phyloP scores from a whole-genome alignment of 1,140 invertebrate species.

The Pentalonia nigronervosa region DNA sequence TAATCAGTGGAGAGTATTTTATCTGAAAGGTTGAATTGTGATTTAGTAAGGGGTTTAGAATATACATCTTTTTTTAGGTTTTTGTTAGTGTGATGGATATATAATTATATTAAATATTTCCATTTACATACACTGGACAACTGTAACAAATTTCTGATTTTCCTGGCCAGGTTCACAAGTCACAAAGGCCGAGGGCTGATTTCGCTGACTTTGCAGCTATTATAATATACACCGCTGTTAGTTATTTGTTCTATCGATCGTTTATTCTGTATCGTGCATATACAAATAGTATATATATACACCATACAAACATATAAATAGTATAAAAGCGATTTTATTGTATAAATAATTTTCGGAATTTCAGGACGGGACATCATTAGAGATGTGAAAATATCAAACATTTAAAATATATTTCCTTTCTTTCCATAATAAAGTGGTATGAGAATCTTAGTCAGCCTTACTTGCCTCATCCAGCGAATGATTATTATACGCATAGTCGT shows the following conservation, averaged over 20 bases:
- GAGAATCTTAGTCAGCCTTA: neutral
- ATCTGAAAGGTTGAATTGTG: neutral
- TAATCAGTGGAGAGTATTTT: too few species aligned
- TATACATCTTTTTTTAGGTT: neutral
- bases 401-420: neutral
- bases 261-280: neutral
- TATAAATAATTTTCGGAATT: neutral
- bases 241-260: neutral
- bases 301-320: neutral
- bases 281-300: neutral
- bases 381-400: neutral
- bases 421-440: neutral
- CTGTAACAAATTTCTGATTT: neutral
- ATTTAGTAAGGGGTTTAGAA: neutral
- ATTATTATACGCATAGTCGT: neutral
- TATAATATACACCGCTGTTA: neutral
- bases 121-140: neutral
- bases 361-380: neutral
- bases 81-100: neutral
- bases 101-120: neutral
- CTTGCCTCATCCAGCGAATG: neutral
- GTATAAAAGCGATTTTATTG: neutral
- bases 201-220: neutral
- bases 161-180: neutral
- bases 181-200: neutral